These are phyloP conservation scores for Perca schrenkii DNA, from an alignment of 2,113 vertebrate species.

Conservation along the genomic window DNA sequence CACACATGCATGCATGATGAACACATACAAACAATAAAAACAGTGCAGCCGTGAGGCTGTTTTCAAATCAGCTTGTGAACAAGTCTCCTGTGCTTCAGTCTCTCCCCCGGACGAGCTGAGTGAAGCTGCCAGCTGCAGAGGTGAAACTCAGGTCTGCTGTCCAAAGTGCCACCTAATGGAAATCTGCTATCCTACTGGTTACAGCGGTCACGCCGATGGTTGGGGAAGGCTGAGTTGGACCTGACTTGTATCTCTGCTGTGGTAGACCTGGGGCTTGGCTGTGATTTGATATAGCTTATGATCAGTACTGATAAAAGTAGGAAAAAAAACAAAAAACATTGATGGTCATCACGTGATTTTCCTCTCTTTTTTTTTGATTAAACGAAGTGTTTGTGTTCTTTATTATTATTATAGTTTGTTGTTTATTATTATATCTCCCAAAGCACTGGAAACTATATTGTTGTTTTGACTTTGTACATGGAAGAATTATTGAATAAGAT, in stretches of 20 bases:
- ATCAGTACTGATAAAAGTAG: conserved; percentile 64
- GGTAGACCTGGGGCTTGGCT: conserved; percentile 41
- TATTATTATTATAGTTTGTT: conserved; percentile 73
- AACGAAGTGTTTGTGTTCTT: conserved; percentile 68
- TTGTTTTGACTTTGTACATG: conserved; percentile 83
- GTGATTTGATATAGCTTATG: conserved; percentile 66
- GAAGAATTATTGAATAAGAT: conserved; percentile 77
- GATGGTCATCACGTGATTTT: conserved; percentile 21
- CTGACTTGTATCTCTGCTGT: conserved; percentile 42
- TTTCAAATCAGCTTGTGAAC: conserved; percentile 58
- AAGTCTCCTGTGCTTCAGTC: conserved; percentile 34
- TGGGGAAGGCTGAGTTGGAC: conserved; percentile 11
- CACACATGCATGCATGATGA: background rate
- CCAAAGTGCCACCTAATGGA: conserved; percentile 27
- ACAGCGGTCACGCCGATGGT: conserved; percentile 21
- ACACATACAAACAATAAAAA: conserved; percentile 19
- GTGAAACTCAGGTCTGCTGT: conserved; percentile 40
- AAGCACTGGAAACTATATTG: conserved; percentile 85
- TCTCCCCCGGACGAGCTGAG: conserved; percentile 10
- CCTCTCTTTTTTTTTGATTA: conserved; percentile 40
- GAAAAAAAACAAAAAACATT: conserved; percentile 32
- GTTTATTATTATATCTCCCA: conserved; percentile 77
- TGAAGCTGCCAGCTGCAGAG: conserved; percentile 38
- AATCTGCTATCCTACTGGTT: conserved; percentile 26
- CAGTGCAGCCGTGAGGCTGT: conserved; percentile 56